Evolutionary conservation across 2,797 vertebrate species (phyloP), one percentile per base, ranked within the genome.

Genomic region (Anomalospiza imberbis): DNA sequence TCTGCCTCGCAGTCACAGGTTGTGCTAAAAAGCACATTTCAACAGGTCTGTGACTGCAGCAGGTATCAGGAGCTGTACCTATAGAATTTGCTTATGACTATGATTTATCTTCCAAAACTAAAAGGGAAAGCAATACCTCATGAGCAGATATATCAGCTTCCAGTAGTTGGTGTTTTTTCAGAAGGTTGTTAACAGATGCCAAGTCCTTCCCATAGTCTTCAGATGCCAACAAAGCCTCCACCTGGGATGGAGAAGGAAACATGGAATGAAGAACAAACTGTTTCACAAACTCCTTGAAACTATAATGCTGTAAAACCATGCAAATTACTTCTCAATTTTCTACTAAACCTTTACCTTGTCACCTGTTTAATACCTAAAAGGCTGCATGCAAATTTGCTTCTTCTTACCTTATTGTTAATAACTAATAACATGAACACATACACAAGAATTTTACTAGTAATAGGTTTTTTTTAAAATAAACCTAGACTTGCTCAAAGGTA

Each of bases 161-260:
- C 96, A 99, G 97, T 90, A 99, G 98, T 70, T 99, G 99, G 92
- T 99, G 99, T 78, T 99, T 99, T 96, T 99, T 99, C 91, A 99
- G 98, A 63, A 99, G 97, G 96, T 99, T 99, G 98, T 99, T 99
- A 94, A 99, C 99, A 2, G 99, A 99, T 12, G 99, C 99, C 97
- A 99, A 96, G 95, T 99, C 99, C 97, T 99, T 99, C 44, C 99
- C 99, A 22, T 99, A 99, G 95, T 99, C 99, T 96, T 99, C 99
- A 26, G 99, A 99, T 20, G 99, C 99, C 61, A 99, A 98, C 44
- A 99, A 98, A 77, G 99, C 99, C 78, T 99, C 99, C 90, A 99
- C 99, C 99, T 99, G 85, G 44, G 40, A 65, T 29, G 13, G 60
- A 17, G 45, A 55, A 80, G 15, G 16, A 80, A 72, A 77, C 60